Base-by-base conservation (phyloP, 2,888 invertebrate species). In the Hylaea fasciaria region DNA sequence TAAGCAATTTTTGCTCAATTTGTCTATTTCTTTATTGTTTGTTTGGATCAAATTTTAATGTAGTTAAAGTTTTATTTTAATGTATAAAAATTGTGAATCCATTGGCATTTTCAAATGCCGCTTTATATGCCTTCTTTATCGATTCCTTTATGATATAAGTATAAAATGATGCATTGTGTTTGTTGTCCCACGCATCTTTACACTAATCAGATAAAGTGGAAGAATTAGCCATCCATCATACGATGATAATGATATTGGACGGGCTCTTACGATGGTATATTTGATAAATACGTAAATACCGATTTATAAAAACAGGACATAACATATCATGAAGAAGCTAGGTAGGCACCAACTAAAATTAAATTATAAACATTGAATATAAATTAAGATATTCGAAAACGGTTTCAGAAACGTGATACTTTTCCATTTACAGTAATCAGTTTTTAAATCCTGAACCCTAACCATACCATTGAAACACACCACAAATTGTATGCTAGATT, bases 161-260 rank as follows among this genome's bases (percentile, higher is more conserved):
- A 61, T 61, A 65, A 55, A 90, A 91, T 81, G 89, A 89, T 86
- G 86, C 82, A 91, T 90, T 91, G 89, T 90, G 73, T 67, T 66
- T 68, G 57, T 64, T 85, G 83, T 91, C 91, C 91, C 91, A 91
- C 91, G 90, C 91, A 86, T 87, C 86, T 87, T 87, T 86, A 84
- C 79, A 79, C 78, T 82, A 82, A 90, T 89, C 90, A 82, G 90
- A 90, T 89, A 83, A 74, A 66, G 60, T 54, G 53, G 62, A 69
- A 64, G 69, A 69, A 69, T 69, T 67, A 66, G 64, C 87, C 81
- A 91, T 91, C 91, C 85, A 91, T 91, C 91, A 91, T 86, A 73
- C 80, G 80, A 83, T 80, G 87, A 87, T 89, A 89, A 89, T 89
- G 81, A 86, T 85, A 87, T 87, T 86, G 87, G 91, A 90, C 87